Conservation (phyloP, 1,140 invertebrate species). For the Drosophila cardini region DNA sequence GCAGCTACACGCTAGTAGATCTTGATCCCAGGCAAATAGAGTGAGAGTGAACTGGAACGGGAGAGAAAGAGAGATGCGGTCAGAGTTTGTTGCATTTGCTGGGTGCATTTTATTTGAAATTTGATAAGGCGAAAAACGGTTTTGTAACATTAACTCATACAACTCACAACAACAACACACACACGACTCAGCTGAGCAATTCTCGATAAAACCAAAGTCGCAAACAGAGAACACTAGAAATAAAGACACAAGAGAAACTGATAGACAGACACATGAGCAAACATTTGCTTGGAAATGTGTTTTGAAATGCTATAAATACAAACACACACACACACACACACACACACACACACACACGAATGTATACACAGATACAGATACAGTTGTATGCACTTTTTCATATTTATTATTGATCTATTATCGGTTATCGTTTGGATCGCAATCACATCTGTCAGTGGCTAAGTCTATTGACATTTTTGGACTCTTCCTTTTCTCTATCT, state of each 20-base stretch:
- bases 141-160: slow-evolving; percentile 51
- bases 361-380: not conserved
- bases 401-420: slow-evolving; percentile 45
- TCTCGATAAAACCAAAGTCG: slow-evolving; percentile 55
- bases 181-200: slow-evolving; percentile 43
- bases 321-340: not conserved
- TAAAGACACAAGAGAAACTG: slow-evolving; percentile 26
- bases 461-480: slow-evolving; percentile 29
- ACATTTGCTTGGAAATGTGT: slow-evolving; percentile 43
- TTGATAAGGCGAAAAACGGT: slow-evolving; percentile 64
- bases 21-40: not conserved
- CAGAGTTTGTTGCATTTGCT: slow-evolving; percentile 33
- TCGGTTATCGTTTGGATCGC: slow-evolving; percentile 30
- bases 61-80: not conserved
- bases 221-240: not conserved
- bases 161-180: not conserved
- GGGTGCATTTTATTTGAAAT: slow-evolving; percentile 76
- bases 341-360: not conserved
- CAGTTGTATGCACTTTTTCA: slow-evolving; percentile 23
- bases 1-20: not conserved
- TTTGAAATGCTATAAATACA: slow-evolving; percentile 24
- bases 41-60: not conserved
- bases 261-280: slow-evolving; percentile 48
- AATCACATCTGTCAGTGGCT: slow-evolving; percentile 11
- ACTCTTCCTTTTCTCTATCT: not conserved